A percentile compares a stretch with the other conserved stretches of the same genome.
phyloP scores from a whole-genome alignment of 2,888 invertebrate species.

The Antheraea yamamai region DNA sequence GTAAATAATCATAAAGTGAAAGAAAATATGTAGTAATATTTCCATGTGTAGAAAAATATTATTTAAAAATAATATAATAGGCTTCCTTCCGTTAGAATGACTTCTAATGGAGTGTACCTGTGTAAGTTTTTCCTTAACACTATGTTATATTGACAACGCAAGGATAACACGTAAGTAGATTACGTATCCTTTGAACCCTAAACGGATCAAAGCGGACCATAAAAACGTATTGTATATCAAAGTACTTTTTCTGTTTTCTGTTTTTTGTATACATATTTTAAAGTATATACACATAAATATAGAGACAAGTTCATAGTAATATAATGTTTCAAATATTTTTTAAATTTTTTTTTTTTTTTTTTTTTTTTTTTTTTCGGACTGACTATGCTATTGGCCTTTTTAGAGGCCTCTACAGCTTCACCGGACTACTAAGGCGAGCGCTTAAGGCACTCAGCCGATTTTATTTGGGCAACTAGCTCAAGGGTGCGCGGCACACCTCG shows the following conservation, averaged over 20 bases:
- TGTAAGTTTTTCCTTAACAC: conserved; percentile 14
- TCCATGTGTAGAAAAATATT: neutral
- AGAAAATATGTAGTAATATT: neutral
- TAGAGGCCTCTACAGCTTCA: too few species aligned
- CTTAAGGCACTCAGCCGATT: too few species aligned
- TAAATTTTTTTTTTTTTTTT: too few species aligned
- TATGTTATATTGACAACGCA: conserved; percentile 21
- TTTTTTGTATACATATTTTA: neutral
- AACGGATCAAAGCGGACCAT: conserved; percentile 38
- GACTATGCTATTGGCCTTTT: too few species aligned
- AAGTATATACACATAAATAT: neutral
- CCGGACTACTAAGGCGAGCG: too few species aligned
- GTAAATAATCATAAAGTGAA: neutral
- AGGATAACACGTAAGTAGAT: conserved; percentile 41
- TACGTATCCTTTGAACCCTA: conserved; percentile 39
- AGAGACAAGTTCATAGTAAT: neutral
- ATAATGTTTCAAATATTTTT: neutral
- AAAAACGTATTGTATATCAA: conserved; percentile 13
- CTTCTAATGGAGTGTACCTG: conserved; percentile 10
- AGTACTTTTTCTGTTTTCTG: neutral
- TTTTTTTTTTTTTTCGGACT: too few species aligned
- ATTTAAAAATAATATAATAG: neutral
- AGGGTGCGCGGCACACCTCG: too few species aligned
- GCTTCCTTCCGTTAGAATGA: conserved; percentile 3
- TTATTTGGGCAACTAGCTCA: too few species aligned